These are phyloP conservation scores for Melinaea menophilus DNA, from an alignment of 2,888 invertebrate species.

Conservation along the genomic window DNA sequence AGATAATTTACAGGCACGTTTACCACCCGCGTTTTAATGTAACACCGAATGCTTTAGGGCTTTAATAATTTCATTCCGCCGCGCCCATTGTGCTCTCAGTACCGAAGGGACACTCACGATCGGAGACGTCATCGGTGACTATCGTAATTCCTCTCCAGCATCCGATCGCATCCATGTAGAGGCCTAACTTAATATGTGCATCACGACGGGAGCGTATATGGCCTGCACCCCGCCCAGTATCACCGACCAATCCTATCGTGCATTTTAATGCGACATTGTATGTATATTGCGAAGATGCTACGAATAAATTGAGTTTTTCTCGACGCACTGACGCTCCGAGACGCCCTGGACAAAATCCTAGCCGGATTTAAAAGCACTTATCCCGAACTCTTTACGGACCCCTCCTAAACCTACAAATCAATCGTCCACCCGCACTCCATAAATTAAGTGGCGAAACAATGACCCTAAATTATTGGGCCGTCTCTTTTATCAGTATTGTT, in stretches of 20 bases:
- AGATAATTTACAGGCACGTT: conserved; percentile 25
- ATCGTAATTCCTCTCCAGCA: conserved; percentile 58
- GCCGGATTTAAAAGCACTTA: conserved; percentile 57
- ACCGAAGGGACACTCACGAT: conserved; percentile 64
- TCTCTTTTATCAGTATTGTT: conserved; percentile 71
- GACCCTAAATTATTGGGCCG: conserved; percentile 76
- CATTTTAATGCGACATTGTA: conserved; percentile 74
- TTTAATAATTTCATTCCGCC: conserved; percentile 54
- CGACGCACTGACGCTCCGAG: conserved; percentile 50
- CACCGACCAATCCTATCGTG: conserved; percentile 71
- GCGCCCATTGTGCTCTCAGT: conserved; percentile 54
- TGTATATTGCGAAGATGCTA: conserved; percentile 64
- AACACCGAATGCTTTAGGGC: conserved; percentile 51
- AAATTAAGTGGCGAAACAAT: conserved; percentile 75
- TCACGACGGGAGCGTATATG: conserved; percentile 74
- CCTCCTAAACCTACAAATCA: conserved; percentile 72
- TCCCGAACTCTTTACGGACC: conserved; percentile 56
- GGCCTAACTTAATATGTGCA: conserved; percentile 76
- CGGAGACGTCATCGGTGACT: conserved; percentile 61
- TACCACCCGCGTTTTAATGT: conserved; percentile 47
- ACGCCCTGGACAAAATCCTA: conserved; percentile 34
- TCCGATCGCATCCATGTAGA: conserved; percentile 65
- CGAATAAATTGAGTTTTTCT: conserved; percentile 68
- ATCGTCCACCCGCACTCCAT: conserved; percentile 73
- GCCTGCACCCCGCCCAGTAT: conserved; percentile 60